Evolutionary conservation across 2,113 vertebrate species (phyloP).

Genomic region (Vicugna pacos): DNA sequence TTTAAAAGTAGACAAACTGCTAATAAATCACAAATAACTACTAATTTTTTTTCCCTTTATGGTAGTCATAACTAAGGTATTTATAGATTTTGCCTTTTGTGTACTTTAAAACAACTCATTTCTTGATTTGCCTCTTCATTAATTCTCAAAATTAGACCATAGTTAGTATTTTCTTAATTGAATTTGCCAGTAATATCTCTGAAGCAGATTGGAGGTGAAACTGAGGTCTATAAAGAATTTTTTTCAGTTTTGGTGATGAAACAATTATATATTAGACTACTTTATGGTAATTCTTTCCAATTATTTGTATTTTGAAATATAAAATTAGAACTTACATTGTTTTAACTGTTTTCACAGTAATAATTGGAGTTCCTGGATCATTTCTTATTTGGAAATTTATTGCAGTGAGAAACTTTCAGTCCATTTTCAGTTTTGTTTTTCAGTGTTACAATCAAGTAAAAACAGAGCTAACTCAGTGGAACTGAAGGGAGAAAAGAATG

Average conservation of each 20-base stretch:
- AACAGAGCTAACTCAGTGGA: not conserved
- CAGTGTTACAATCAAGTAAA: not conserved
- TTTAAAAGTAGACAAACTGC: constrained; percentile 34
- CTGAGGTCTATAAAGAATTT: not conserved
- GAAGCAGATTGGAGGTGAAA: constrained; percentile 33
- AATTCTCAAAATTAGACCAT: not conserved
- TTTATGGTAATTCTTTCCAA: constrained; percentile 24
- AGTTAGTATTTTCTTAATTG: constrained; percentile 53
- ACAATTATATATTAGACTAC: not conserved
- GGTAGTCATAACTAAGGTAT: not conserved
- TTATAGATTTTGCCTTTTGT: not conserved
- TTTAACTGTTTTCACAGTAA: not conserved
- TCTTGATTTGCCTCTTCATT: not conserved
- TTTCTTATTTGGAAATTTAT: constrained; percentile 50
- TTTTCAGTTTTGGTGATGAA: constrained; percentile 14
- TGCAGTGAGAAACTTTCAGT: constrained; percentile 18
- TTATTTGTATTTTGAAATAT: constrained; percentile 31
- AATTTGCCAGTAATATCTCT: constrained; percentile 32
- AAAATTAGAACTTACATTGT: not conserved
- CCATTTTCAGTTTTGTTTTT: constrained; percentile 49
- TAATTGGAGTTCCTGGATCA: not conserved
- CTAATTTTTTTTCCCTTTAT: not conserved
- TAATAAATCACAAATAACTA: not conserved
- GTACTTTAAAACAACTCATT: constrained; percentile 39
- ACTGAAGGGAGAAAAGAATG: not conserved